Percentiles rank a stretch among this genome's conserved stretches.
Evolutionary conservation across 2,888 invertebrate genomes (phyloP).

Genomic region (Calameuta idolon): DNA sequence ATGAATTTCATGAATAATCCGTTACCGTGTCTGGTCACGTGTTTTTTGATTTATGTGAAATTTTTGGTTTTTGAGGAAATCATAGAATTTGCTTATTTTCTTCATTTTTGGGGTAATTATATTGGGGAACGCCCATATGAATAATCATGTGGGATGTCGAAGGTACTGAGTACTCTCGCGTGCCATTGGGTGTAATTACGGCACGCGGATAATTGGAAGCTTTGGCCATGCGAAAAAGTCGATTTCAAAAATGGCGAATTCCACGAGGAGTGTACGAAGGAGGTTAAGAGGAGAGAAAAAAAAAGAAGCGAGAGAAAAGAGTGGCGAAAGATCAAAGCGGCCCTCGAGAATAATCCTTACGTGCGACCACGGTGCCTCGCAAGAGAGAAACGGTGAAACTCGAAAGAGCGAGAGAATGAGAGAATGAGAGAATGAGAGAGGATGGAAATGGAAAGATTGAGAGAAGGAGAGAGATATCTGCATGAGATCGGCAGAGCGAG

Average conservation of each 20-base stretch:
- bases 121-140: neutral
- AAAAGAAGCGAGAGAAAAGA: neutral
- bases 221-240: neutral
- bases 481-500: neutral
- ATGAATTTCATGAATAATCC: neutral
- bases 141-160: neutral
- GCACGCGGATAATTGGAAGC: neutral
- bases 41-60: neutral
- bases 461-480: constrained; percentile 20
- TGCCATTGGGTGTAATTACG: neutral
- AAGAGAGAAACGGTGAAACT: constrained; percentile 17
- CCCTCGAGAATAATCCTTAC: constrained; percentile 44
- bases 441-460: constrained; percentile 10
- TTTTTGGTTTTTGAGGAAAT: neutral
- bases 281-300: constrained; percentile 34
- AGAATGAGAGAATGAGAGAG: constrained; percentile 18
- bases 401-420: constrained; percentile 20
- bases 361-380: constrained; percentile 28
- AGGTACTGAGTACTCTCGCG: neutral
- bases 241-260: constrained; percentile 15
- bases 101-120: neutral
- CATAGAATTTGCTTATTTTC: neutral
- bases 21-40: neutral
- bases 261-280: constrained; percentile 6
- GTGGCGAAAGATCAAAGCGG: constrained; percentile 50